Base-by-base conservation (phyloP, 2,113 vertebrate species). In the Taurulus bubalis region DNA sequence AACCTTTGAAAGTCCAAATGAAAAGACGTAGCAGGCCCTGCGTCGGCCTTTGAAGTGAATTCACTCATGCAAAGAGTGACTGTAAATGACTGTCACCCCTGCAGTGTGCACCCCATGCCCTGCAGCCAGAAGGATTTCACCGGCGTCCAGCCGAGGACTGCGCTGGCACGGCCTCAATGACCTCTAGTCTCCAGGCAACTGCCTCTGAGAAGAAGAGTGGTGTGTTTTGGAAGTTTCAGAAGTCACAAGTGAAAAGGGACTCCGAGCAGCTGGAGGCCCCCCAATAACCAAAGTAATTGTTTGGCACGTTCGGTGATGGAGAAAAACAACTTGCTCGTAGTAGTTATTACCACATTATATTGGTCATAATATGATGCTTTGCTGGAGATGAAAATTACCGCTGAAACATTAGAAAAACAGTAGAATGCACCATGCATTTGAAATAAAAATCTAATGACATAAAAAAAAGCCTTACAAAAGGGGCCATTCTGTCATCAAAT, bases 181-280 rank as follows among this genome's bases (percentile, higher is more conserved):
- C 89, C 92, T 89, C 79, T 26, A 40, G 91, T 94, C 89, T 89
- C 91, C 90, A 87, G 90, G 91, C 93, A 93, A 94, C 92, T 78
- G 73, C 80, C 79, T 79, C 65, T 3, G 56, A 87, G 80, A 49
- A 84, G 71, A 85, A 72, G 77, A 88, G 73, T 58, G 67, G 82
- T 84, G 71, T 76, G 82, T 82, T 89, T 78, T 83, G 66, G 87
- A 77, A 71, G 78, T 85, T 88, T 82, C 69, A 84, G 74, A 85
- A 90, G 88, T 93, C 87, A 87, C 80, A 69, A 88, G 72, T 66
- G 58, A 71, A 84, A 85, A 83, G 86, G 84, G 73, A 87, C 73
- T 71, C 74, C 55, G 49, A 86, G 62, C 69, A 71, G 76, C 73
- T 85, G 80, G 71, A 86, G 82, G 74, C 71, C 66, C 42, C 73